Base-by-base conservation (phyloP, 2,113 vertebrate genomes). In the Terrapene triunguis region DNA sequence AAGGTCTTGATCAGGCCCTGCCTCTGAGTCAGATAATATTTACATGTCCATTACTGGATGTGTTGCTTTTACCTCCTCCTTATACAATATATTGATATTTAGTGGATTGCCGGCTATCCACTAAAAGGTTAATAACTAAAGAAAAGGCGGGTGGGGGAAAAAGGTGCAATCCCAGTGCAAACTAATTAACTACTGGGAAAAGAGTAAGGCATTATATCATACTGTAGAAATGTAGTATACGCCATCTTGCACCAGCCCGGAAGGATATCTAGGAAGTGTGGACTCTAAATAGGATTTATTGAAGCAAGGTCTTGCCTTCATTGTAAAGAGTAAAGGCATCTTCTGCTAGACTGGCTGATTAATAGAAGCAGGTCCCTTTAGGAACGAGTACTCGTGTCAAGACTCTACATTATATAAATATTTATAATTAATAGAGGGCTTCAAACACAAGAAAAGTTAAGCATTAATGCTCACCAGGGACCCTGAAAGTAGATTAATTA, bases 341-440 rank as follows among this genome's bases (percentile, higher is more conserved):
- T 97, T 97, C 90, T 89, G 82, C 94, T 85, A 82, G 95, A 93
- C 85, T 47, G 93, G 27, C 88, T 96, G 93, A 94, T 98, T 94
- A 96, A 93, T 57, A 95, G 83, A 92, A 92, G 88, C 27, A 89
- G 87, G 51, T 95, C 86, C 89, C 85, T 96, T 87, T 96, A 94
- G 89, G 94, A 97, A 97, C 5, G 6, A 74, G 59, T 89, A 92
- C 94, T 96, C 86, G 50, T 97, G 78, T 87, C 93, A 96, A 97
- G 80, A 35, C 22, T 96, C 53, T 65, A 90, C 94, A 94, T 97
- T 98, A 91, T 89, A 97, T 89, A 98, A 97, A 97, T 98, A 97
- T 97, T 97, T 97, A 97, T 98, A 98, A 98, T 98, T 98, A 98
- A 98, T 96, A 97, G 87, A 96, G 96, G 80, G n/a, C 82, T 98